Base-by-base conservation (phyloP, 2,888 invertebrate species). In the Bombyx huttoni region DNA sequence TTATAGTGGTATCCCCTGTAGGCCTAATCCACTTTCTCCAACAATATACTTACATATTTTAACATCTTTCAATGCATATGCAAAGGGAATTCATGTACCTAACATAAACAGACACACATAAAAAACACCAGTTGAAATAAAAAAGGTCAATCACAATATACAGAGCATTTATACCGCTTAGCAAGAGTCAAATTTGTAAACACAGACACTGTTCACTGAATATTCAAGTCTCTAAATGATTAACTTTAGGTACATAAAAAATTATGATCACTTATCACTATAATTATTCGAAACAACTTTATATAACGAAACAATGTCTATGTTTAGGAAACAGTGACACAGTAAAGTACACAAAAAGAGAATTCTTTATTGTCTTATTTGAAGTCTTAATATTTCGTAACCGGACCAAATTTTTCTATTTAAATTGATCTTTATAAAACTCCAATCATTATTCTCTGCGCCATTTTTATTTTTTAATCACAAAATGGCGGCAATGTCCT, bases 1-100 rank as follows among this genome's bases (percentile, higher is more conserved):
- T 70, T 68, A 63, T 54, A 63, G 69, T 69, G 70, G 68, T 69
- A 33, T 70, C 69, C 69, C 68, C 67, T 46, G 51, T 60, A 68
- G 68, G 68, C 68, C 62, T 69, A 67, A 47, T 69, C 69, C 69
- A 69, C 67, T 58, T 50, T 49, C 13, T 8, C 14, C 12, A 24
- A 9, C 3, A 49, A 10, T n/a, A 49, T 10, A n/a, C 33, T 34
- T 34, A 49, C 24, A 24, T 24, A 5, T 24, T 2, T 24, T 5
- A 24, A 24, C 24, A 5, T 24, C 24, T 24, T 2, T 24, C 24
- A 24, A 24, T 24, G 24, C 24, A 24, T 3, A 24, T 24, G 24
- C 24, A 3, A 24, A 24, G 40, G 40, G 45, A 13, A 13, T 49
- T 10, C 13, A 13, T 3, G 13, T n/a, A n/a, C n/a, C n/a, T 9